A percentile compares a stretch with the other conserved stretches of the same genome.
Conservation (phyloP, 2,797 vertebrate species). For the Salmo trutta region DNA sequence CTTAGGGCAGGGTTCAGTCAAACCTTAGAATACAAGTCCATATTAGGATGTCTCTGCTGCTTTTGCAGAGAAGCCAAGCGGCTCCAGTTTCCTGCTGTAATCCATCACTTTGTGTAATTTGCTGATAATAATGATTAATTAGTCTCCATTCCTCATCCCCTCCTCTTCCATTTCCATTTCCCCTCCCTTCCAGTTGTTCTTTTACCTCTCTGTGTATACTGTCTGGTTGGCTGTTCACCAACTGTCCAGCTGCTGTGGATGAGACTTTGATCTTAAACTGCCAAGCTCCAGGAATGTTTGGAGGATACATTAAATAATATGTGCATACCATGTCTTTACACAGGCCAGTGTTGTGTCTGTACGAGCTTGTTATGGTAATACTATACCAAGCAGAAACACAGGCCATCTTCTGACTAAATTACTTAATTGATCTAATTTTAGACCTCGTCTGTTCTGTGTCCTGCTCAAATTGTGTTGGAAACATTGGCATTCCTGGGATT, state of each 20-base stretch:
- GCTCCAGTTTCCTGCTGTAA: slow-evolving; percentile 18
- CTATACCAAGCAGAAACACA: slow-evolving; percentile 11
- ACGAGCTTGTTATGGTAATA: slow-evolving; percentile 19
- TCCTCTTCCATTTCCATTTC: background rate
- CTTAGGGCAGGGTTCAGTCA: background rate
- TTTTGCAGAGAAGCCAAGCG: slow-evolving; percentile 13
- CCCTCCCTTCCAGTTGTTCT: background rate
- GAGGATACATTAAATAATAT: background rate
- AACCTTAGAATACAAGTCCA: background rate
- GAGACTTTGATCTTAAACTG: background rate
- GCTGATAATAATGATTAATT: slow-evolving; percentile 20
- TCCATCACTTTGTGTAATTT: slow-evolving; percentile 17
- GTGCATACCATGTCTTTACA: background rate
- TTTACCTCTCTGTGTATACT: background rate
- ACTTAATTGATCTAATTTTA: background rate
- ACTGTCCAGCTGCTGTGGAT: background rate
- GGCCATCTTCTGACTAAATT: background rate
- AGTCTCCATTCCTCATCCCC: background rate
- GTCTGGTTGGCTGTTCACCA: background rate
- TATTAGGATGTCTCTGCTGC: background rate
- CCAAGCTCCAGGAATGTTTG: background rate
- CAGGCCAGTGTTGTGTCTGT: slow-evolving; percentile 25
- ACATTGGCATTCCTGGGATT: background rate
- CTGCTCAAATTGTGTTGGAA: background rate
- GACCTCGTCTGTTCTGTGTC: slow-evolving; percentile 14